phyloP scores from a whole-genome alignment of 2,888 invertebrate genomes.

The Lycocerus yunnanus region DNA sequence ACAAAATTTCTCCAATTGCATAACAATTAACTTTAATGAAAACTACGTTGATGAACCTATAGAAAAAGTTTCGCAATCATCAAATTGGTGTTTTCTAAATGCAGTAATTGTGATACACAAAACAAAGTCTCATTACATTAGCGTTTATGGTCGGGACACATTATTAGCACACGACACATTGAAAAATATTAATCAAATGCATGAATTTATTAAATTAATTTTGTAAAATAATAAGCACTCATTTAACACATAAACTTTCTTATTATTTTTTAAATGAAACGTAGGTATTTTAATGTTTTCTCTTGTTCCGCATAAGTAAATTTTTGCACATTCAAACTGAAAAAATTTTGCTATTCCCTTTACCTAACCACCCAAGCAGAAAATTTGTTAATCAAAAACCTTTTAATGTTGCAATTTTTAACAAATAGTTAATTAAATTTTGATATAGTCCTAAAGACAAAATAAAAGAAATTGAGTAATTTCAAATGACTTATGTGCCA shows the following conservation, averaged over 20 bases:
- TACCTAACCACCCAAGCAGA: conserved; percentile 15
- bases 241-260: conserved; percentile 21
- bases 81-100: neutral
- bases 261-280: conserved; percentile 16
- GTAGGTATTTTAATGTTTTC: conserved; percentile 22
- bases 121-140: neutral
- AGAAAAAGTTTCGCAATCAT: neutral
- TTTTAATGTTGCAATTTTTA: conserved; percentile 3
- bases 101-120: neutral
- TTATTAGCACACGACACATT: neutral
- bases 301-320: conserved; percentile 27
- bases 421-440: neutral
- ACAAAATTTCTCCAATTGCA: neutral
- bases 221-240: neutral
- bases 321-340: conserved; percentile 11
- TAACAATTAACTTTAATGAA: neutral
- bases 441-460: neutral
- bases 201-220: neutral
- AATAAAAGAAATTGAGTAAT: neutral
- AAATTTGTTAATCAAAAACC: conserved; percentile 14
- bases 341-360: conserved; percentile 13
- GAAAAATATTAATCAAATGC: neutral
- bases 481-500: neutral
- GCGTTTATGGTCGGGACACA: neutral
- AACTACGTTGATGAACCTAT: neutral